Conservation (phyloP, 1,140 invertebrate species). For the Drosophila elegans region DNA sequence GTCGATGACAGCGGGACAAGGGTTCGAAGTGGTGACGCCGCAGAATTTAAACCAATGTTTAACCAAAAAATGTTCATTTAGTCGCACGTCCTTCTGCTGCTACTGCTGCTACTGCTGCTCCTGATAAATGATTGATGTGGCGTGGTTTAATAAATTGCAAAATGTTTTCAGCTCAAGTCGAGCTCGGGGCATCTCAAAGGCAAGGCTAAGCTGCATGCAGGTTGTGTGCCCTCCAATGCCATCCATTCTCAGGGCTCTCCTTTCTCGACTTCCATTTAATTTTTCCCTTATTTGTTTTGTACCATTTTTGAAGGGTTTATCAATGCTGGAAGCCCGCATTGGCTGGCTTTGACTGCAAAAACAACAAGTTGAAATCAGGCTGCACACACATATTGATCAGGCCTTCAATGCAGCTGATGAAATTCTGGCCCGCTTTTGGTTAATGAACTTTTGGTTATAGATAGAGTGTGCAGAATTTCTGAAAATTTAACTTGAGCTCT, state of each 20-base stretch:
- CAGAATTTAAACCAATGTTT: slow-evolving; percentile 83
- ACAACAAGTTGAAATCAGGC: slow-evolving; percentile 36
- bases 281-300: neutral
- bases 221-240: slow-evolving; percentile 13
- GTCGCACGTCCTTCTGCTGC: slow-evolving; percentile 57
- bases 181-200: slow-evolving; percentile 34
- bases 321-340: slow-evolving; percentile 42
- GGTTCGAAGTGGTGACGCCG: slow-evolving; percentile 56
- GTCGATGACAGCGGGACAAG: slow-evolving; percentile 63
- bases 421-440: slow-evolving; percentile 11
- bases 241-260: slow-evolving; percentile 9
- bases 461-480: slow-evolving; percentile 5
- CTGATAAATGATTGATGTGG: slow-evolving; percentile 80
- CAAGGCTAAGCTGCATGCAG: slow-evolving; percentile 36
- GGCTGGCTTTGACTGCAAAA: slow-evolving; percentile 34
- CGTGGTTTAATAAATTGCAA: slow-evolving; percentile 80
- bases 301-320: slow-evolving; percentile 34
- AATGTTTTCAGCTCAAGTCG: slow-evolving; percentile 64
- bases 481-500: slow-evolving; percentile 26
- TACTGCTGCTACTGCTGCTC: neutral
- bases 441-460: slow-evolving; percentile 40
- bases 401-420: slow-evolving; percentile 23
- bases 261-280: neutral
- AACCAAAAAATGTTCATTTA: slow-evolving; percentile 83
- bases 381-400: slow-evolving; percentile 41